A percentile compares a stretch with the other conserved stretches of the same genome.
Conservation (phyloP, 2,113 vertebrate genomes). For the Sturnira hondurensis region DNA sequence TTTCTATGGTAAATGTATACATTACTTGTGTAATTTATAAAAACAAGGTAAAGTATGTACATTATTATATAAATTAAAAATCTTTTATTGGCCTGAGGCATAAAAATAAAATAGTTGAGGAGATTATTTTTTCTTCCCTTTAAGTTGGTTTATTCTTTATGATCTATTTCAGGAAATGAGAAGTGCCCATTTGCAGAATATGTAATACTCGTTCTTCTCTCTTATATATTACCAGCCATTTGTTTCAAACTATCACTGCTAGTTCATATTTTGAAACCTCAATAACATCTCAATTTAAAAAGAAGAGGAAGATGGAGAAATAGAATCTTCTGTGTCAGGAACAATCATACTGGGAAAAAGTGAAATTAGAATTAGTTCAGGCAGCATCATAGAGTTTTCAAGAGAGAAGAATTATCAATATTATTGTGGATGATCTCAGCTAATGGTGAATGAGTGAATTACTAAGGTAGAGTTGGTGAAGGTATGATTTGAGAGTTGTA, state of each 20-base stretch:
- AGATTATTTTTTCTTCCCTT: not conserved
- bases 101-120: not conserved
- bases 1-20: not conserved
- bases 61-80: not conserved
- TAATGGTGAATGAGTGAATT: not conserved
- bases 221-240: not conserved
- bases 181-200: not conserved
- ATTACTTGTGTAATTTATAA: not conserved
- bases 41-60: not conserved
- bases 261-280: not conserved
- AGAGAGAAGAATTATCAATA: not conserved
- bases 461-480: not conserved
- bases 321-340: not conserved
- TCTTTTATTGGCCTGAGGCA: not conserved
- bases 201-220: not conserved
- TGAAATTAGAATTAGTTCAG: not conserved
- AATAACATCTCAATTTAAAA: slow-evolving; percentile 17
- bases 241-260: slow-evolving; percentile 3
- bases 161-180: not conserved
- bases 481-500: not conserved
- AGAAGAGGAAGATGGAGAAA: not conserved
- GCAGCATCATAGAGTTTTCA: not conserved
- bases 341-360: not conserved
- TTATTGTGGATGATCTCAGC: not conserved
- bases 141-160: not conserved